Base-by-base conservation (phyloP, 1,140 invertebrate species). In the Aporrectodea caliginosa region DNA sequence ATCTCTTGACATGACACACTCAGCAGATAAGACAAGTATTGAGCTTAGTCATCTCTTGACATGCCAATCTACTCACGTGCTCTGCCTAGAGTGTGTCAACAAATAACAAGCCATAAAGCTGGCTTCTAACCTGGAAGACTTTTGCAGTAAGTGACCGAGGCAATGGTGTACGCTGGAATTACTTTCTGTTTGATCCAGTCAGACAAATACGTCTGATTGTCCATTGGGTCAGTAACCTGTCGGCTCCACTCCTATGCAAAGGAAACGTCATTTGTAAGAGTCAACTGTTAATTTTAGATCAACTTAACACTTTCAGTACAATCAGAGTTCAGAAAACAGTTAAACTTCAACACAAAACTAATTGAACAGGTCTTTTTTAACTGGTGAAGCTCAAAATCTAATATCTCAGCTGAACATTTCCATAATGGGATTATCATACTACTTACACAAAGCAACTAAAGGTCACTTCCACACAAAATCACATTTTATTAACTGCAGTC, bases 141-240 rank as follows among this genome's bases (percentile, higher is more conserved):
- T 68, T 77, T 77, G 34, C 74, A 80, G 73, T 77, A 80, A 31
- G 58, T 77, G 29, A 80, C 75, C 0, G 79, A 80, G 16, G 69
- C 34, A 14, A 80, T 69, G 12, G 79, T 80, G 69, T 76, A 80
- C 1, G 75, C 32, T 31, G 74, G 79, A 16, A 80, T 75, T 58
- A 80, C 74, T 73, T 77, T 77, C 12, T 32, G 34, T 35, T 77
- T 76, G 32, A 80, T 73, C 74, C 74, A 78, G 22, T 77, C 75
- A 16, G 79, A 69, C 22, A 69, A 58, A 22, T 12, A 58, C 22
- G 43, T 22, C 22, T 58, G 43, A 6, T 58, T 58, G 43, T 58
- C 43, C 22, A 22, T 58, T 6, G 43, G 22, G 22, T 58, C 43
- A 58, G 43, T 58, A 6, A 58, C 43, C 43, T 58, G 43, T 58